Conservation (phyloP, 2,888 invertebrate species). For the Miltochrista miniata region DNA sequence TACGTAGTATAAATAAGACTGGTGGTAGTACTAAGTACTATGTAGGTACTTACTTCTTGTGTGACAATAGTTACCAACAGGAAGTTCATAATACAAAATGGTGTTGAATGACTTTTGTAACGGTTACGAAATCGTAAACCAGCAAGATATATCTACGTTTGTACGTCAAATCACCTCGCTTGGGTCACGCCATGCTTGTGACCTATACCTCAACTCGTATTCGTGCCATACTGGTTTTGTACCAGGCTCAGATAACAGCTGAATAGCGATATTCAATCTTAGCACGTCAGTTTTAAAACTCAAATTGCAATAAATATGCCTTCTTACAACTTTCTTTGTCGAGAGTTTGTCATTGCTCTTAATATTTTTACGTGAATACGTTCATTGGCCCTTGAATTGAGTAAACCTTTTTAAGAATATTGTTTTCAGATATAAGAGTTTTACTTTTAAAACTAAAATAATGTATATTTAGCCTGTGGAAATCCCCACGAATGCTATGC, state of each 20-base stretch:
- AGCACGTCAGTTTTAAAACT: constrained; percentile 37
- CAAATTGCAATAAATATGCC: constrained; percentile 37
- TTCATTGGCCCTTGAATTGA: constrained; percentile 36
- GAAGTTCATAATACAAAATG: not conserved
- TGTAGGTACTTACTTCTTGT: no score
- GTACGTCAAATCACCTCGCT: constrained; percentile 52
- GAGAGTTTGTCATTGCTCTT: constrained; percentile 44
- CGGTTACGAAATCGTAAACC: constrained; percentile 58
- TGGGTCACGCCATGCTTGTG: constrained; percentile 69
- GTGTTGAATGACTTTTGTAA: constrained; percentile 25
- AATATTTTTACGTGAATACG: constrained; percentile 45
- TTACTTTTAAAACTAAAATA: no score
- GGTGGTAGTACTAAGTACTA: no score
- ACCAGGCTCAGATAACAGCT: constrained; percentile 30
- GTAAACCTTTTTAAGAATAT: constrained; percentile 10
- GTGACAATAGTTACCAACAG: no score
- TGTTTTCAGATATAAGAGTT: not conserved
- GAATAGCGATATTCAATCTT: constrained; percentile 48
- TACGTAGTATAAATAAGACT: no score
- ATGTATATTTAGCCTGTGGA: no score
- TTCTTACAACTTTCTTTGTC: constrained; percentile 56
- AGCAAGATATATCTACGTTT: constrained; percentile 44
- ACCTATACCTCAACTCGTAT: constrained; percentile 66
- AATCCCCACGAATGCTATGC: no score
- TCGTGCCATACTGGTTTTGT: constrained; percentile 75